Evolutionary conservation across 30 jellyfish, hydroid and myxozoan genomes (phyloP).

Genomic region (Aurelia aurita complex sp. Pacific): DNA sequence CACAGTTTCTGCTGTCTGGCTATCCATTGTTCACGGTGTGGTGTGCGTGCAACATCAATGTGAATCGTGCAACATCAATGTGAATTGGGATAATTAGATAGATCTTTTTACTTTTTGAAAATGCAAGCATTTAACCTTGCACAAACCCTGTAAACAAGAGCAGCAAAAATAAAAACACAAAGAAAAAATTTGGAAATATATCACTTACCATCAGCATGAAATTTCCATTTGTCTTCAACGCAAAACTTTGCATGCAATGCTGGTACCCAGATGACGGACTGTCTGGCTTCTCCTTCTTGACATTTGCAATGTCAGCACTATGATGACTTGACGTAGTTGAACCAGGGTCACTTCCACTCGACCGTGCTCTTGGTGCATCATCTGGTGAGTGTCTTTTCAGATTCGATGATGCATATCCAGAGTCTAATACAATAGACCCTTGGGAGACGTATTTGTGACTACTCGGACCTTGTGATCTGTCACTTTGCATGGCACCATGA

Average conservation of each 20-base stretch:
- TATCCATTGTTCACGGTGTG: no score
- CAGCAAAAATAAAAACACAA: no score
- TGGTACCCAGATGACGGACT: conserved; percentile 58
- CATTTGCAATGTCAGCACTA: conserved; percentile 21
- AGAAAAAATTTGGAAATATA: not conserved
- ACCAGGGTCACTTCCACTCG: conserved; percentile 70
- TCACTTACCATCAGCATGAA: conserved; percentile 48
- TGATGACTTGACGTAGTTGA: conserved; percentile 31
- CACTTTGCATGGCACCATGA: not conserved
- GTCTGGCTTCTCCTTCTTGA: conserved; percentile 61
- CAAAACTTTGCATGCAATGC: conserved; percentile 58
- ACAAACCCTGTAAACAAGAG: no score
- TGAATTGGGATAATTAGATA: no score
- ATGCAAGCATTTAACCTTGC: no score
- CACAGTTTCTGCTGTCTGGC: no score
- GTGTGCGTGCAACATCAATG: no score
- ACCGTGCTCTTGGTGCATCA: conserved; percentile 53
- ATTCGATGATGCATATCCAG: conserved; percentile 26
- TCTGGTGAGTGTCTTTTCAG: conserved; percentile 23
- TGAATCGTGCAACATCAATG: no score
- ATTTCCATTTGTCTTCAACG: conserved; percentile 48
- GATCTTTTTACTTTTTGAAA: no score
- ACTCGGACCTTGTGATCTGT: not conserved
- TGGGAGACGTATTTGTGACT: not conserved
- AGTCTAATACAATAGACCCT: conserved; percentile 23